These are phyloP conservation scores for Eretmochelys imbricata DNA, from an alignment of 2,113 vertebrate species.

Conservation along the genomic window DNA sequence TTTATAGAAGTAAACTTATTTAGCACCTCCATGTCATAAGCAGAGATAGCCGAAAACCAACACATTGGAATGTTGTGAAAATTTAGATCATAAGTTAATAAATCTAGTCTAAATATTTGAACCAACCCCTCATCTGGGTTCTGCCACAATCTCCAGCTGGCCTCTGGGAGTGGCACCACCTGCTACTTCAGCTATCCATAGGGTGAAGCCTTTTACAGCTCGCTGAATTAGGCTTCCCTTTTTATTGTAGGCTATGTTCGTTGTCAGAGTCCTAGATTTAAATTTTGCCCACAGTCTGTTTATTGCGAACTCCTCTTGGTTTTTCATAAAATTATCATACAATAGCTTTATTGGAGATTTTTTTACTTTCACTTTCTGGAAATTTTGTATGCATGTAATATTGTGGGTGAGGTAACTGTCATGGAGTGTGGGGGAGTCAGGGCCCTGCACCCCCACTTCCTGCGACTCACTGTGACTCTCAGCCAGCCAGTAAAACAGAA, in stretches of 20 bases:
- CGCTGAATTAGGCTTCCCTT: neutral
- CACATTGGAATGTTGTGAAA: too few species aligned
- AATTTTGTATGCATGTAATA: neutral
- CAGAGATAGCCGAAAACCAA: neutral
- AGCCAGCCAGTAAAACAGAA: too few species aligned
- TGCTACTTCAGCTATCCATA: neutral
- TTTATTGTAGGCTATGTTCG: neutral
- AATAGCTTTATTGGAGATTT: neutral
- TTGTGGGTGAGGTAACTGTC: neutral
- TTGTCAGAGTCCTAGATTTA: neutral
- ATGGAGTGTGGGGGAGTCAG: too few species aligned
- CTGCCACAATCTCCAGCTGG: neutral
- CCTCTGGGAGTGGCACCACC: too few species aligned
- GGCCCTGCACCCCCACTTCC: too few species aligned
- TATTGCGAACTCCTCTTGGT: neutral
- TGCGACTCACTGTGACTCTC: too few species aligned
- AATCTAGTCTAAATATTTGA: neutral
- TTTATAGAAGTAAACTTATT: neutral
- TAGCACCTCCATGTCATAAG: neutral
- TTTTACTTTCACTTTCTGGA: neutral
- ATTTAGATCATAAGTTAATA: too few species aligned
- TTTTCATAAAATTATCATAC: neutral
- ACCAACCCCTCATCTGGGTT: neutral
- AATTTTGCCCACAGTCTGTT: neutral
- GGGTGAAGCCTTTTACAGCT: neutral